Evolutionary conservation across 2,888 invertebrate genomes (phyloP).

Genomic region (Hydrotaea diabolus): DNA sequence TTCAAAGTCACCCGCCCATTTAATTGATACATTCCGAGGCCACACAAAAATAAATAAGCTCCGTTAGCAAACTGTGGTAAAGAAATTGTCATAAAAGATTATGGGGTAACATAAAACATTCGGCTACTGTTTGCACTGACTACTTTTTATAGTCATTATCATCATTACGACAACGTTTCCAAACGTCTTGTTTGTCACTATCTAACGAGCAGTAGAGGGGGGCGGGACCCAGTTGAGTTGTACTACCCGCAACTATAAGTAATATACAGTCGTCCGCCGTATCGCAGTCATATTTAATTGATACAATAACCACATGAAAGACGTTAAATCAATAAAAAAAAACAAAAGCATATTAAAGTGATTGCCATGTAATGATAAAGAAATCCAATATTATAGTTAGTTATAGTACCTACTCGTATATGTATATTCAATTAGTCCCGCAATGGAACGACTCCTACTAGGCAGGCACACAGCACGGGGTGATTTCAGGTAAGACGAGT

Average conservation of each 20-base stretch:
- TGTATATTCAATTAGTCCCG: neutral
- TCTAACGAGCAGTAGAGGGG: neutral
- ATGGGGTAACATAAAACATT: constrained; percentile 39
- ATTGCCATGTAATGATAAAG: constrained; percentile 36
- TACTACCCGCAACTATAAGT: too few relatives aligned
- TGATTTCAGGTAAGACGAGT: neutral
- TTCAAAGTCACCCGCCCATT: neutral
- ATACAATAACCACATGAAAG: neutral
- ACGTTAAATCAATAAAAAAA: constrained; percentile 12
- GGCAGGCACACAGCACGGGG: neutral
- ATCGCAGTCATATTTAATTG: neutral
- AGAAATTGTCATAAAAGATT: neutral
- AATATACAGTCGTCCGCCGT: too few relatives aligned
- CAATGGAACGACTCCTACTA: neutral
- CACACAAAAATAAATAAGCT: too few relatives aligned
- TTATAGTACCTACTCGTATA: neutral
- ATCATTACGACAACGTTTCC: neutral
- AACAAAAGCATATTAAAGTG: constrained; percentile 6
- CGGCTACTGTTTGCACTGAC: constrained; percentile 43
- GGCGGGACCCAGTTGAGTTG: neutral
- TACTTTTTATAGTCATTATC: constrained; percentile 17
- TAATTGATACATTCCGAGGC: neutral
- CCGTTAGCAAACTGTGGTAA: too few relatives aligned
- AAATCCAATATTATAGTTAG: constrained; percentile 25
- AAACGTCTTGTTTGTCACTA: neutral